Percentiles rank a stretch among this genome's conserved stretches.
phyloP scores from a whole-genome alignment of 2,113 vertebrate genomes.

The Cebus imitator region DNA sequence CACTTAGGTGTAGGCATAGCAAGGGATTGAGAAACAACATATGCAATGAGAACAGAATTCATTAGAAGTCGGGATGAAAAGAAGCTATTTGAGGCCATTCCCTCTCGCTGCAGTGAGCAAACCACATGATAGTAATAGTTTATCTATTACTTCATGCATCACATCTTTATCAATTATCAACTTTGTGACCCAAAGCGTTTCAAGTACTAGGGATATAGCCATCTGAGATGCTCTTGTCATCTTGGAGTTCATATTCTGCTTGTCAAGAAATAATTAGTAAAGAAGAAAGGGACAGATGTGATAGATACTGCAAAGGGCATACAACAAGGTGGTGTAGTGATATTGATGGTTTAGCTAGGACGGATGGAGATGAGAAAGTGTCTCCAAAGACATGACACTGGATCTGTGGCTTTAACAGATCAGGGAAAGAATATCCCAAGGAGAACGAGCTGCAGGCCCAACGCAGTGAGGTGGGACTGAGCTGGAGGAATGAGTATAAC shows the following conservation, averaged over 20 bases:
- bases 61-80: background rate
- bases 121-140: background rate
- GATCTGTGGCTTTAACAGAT: background rate
- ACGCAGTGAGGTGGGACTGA: background rate
- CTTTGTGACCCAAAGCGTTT: background rate
- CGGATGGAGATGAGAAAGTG: background rate
- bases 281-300: background rate
- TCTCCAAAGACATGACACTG: background rate
- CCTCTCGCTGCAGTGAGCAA: background rate
- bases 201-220: background rate
- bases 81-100: background rate
- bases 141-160: background rate
- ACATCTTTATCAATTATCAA: background rate
- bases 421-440: background rate
- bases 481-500: background rate
- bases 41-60: background rate
- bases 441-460: background rate
- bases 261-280: background rate
- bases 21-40: rapidly evolving
- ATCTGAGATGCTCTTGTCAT: background rate
- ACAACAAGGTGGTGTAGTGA: background rate
- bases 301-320: background rate
- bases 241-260: slow-evolving; percentile 5
- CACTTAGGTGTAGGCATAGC: background rate
- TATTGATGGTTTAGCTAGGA: background rate